phyloP scores from a whole-genome alignment of 2,113 vertebrate genomes.

The Bucco capensis region DNA sequence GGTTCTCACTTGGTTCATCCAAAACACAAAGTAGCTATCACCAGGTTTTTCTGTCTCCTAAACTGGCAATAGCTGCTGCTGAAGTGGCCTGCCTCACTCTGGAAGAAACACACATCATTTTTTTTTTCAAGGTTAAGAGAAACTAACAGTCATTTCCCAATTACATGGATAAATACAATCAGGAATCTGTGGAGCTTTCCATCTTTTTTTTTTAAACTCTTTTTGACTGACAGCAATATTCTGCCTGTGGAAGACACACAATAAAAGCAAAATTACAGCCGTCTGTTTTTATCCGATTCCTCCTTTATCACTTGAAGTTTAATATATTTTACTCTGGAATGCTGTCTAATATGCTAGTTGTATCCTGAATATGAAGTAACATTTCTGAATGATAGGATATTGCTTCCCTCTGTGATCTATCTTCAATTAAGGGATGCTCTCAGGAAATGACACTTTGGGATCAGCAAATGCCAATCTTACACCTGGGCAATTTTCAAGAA shows the following conservation, averaged over 20 bases:
- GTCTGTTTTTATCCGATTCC: slow-evolving; percentile 68
- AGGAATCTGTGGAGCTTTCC: slow-evolving; percentile 20
- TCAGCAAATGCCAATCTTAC: slow-evolving; percentile 70
- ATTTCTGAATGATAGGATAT: slow-evolving; percentile 59
- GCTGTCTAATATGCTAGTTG: slow-evolving; percentile 63
- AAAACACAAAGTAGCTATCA: not conserved
- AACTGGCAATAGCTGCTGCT: not conserved
- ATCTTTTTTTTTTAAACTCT: not conserved
- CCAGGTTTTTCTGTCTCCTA: not conserved
- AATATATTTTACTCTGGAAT: slow-evolving; percentile 69
- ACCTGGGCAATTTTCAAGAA: slow-evolving; percentile 62
- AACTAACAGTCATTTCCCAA: slow-evolving; percentile 32
- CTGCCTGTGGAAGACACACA: slow-evolving; percentile 44
- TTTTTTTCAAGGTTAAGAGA: slow-evolving; percentile 12
- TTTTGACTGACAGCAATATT: slow-evolving; percentile 66
- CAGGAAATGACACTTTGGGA: slow-evolving; percentile 64
- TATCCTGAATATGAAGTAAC: slow-evolving; percentile 67
- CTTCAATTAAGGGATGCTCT: slow-evolving; percentile 65
- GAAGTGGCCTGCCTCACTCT: not conserved
- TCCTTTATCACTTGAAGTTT: slow-evolving; percentile 67
- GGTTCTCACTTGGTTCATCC: not conserved
- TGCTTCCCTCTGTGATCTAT: slow-evolving; percentile 53
- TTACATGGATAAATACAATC: slow-evolving; percentile 45
- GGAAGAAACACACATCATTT: not conserved
- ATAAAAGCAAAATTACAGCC: slow-evolving; percentile 70